These are phyloP conservation scores for Actinostola sp. DNA, from an alignment of 92 coral and sea anemone species.

Conservation along the genomic window DNA sequence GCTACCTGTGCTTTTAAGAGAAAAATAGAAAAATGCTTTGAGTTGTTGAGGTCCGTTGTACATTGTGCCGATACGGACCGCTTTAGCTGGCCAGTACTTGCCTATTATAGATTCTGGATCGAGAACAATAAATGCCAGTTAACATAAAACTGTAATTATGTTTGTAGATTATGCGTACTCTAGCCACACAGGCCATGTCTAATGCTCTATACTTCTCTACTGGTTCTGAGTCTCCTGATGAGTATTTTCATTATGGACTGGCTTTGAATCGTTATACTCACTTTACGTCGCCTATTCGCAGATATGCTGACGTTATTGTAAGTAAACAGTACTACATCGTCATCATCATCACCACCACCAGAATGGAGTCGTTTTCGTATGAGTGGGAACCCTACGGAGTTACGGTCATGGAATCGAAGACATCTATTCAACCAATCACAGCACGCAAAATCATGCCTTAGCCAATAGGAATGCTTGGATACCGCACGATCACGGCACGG, in stretches of 20 bases:
- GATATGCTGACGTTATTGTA: constrained; percentile 92
- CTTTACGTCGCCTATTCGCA: constrained; percentile 88
- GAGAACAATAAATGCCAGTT: too few species aligned
- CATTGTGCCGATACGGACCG: too few species aligned
- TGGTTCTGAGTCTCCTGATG: constrained; percentile 78
- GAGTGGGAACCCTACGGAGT: too few species aligned
- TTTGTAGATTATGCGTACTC: constrained; percentile 68
- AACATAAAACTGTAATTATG: too few species aligned
- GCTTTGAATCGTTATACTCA: constrained; percentile 88
- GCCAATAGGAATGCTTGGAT: background rate
- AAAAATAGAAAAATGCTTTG: too few species aligned
- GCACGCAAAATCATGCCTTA: background rate
- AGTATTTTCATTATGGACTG: constrained; percentile 85
- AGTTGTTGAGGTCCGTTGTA: too few species aligned
- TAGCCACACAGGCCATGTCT: constrained; percentile 94
- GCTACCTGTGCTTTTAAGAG: constrained; percentile 3
- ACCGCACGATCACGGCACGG: too few species aligned
- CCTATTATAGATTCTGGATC: too few species aligned
- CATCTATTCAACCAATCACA: background rate
- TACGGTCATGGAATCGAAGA: too few species aligned
- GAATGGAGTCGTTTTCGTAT: too few species aligned
- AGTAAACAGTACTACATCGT: constrained; percentile 28
- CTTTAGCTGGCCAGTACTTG: too few species aligned
- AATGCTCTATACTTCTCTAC: constrained; percentile 86
- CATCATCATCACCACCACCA: background rate